Evolutionary conservation across 2,888 invertebrate species (phyloP).

Genomic region (Caradrina clavipalpis): DNA sequence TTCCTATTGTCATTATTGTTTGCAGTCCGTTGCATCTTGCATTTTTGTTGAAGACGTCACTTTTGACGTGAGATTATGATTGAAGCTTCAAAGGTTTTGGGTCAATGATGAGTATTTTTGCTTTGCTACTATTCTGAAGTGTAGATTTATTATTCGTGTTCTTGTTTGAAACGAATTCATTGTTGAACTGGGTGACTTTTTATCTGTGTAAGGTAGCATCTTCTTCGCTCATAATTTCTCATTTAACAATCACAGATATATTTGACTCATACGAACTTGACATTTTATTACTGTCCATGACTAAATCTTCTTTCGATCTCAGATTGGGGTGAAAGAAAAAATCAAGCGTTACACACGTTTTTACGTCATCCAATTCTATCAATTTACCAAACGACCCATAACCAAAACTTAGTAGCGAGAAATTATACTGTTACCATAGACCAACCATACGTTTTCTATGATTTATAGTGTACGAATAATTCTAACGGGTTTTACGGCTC

Average conservation of each 20-base stretch:
- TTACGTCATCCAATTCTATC: constrained; percentile 63
- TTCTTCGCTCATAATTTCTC: constrained; percentile 16
- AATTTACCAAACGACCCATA: constrained; percentile 76
- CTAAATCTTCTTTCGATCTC: constrained; percentile 29
- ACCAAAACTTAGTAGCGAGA: constrained; percentile 76
- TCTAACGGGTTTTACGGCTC: constrained; percentile 81
- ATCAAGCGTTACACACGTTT: constrained; percentile 54
- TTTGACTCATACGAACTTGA: constrained; percentile 28
- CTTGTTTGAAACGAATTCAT: constrained; percentile 5
- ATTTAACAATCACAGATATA: constrained; percentile 17
- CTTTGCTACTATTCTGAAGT: constrained; percentile 15
- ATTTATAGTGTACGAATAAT: constrained; percentile 75
- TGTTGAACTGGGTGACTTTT: constrained; percentile 3
- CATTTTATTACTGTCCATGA: constrained; percentile 43
- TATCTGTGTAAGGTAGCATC: background rate
- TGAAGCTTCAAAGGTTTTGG: constrained; percentile 46
- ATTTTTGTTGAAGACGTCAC: constrained; percentile 65
- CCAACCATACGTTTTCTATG: constrained; percentile 60
- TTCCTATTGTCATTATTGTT: constrained; percentile 68
- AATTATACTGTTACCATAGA: constrained; percentile 71
- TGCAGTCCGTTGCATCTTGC: constrained; percentile 70
- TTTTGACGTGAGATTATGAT: constrained; percentile 62
- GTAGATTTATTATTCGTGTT: constrained; percentile 24
- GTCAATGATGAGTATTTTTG: constrained; percentile 32
- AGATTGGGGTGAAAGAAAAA: constrained; percentile 34